Base-by-base conservation (phyloP, 2,888 invertebrate species). In the Sarcophaga subvicina region DNA sequence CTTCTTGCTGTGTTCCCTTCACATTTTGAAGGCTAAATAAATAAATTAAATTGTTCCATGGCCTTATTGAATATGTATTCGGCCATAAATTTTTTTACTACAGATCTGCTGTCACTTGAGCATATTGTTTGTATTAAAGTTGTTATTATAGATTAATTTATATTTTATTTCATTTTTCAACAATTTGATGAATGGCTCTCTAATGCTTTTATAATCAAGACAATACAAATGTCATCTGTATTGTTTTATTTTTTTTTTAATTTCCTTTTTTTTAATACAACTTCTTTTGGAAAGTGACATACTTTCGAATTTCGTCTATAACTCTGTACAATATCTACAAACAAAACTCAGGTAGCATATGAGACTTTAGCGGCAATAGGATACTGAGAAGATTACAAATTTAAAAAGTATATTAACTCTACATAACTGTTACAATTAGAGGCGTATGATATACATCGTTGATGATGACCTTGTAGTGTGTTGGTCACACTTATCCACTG, bases 151-250 rank as follows among this genome's bases (percentile, higher is more conserved):
- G 66, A 67, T 73, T 73, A 73, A 73, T 80, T 73, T 67, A 37
- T 80, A 37, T 66, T 63, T 67, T 27, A 20, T 80, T 62, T 73
- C 22, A 1, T 22, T 22, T 22, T 73, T 60, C 47, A 60, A 73
- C 73, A 80, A 62, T 20, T 49, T 67, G 73, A 80, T 80, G 49
- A 67, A 80, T 67, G 80, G 60, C 80, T 47, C n/a, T 59, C 22
- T 49, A 80, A 73, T 73, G 73, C 67, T 60, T 66, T 49, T 67
- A 62, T 73, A 80, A 80, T 73, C 47, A 60, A 66, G 67, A 47
- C 59, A 60, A 73, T 62, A 60, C 25, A 11, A n/a, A 60, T 12
- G 37, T 27, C 2, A 37, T 37, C 37, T 37, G 37, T 37, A 47
- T 25, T 67, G 14, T n/a, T 66, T 3, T 47, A 60, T 20, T 80